Conservation (phyloP, 2,113 vertebrate species). For the Puntigrus tetrazona region DNA sequence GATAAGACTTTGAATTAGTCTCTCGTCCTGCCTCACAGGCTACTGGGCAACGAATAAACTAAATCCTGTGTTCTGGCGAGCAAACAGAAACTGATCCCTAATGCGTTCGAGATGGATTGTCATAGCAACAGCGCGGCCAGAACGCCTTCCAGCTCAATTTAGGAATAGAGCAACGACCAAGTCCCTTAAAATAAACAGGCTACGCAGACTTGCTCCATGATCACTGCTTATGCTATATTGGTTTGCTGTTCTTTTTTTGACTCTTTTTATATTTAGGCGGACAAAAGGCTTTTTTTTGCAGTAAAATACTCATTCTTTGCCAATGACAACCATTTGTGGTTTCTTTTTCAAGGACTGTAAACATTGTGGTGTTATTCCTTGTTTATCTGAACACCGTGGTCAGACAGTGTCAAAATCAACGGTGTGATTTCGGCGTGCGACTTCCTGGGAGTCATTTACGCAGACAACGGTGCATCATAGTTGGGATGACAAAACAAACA, state of each 20-base stretch:
- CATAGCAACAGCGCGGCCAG: constrained; percentile 58
- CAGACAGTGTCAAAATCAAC: not conserved
- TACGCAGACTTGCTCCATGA: not conserved
- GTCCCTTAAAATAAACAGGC: constrained; percentile 42
- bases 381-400: not conserved
- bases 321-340: not conserved
- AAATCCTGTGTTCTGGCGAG: constrained; percentile 51
- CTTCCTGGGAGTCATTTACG: not conserved
- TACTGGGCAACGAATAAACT: constrained; percentile 20
- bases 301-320: not conserved
- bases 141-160: not conserved
- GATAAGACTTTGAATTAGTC: constrained; percentile 24
- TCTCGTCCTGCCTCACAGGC: constrained; percentile 26
- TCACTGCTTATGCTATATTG: not conserved
- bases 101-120: constrained; percentile 50
- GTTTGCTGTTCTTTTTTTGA: not conserved
- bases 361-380: not conserved
- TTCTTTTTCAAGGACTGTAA: not conserved
- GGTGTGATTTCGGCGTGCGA: not conserved
- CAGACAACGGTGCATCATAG: not conserved
- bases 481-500: not conserved
- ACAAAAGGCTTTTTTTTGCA: not conserved
- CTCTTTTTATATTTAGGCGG: not conserved
- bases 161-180: constrained; percentile 23
- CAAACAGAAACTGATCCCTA: constrained; percentile 56